Conservation (phyloP, 2,888 invertebrate genomes). For the Drosophila multiciliata region DNA sequence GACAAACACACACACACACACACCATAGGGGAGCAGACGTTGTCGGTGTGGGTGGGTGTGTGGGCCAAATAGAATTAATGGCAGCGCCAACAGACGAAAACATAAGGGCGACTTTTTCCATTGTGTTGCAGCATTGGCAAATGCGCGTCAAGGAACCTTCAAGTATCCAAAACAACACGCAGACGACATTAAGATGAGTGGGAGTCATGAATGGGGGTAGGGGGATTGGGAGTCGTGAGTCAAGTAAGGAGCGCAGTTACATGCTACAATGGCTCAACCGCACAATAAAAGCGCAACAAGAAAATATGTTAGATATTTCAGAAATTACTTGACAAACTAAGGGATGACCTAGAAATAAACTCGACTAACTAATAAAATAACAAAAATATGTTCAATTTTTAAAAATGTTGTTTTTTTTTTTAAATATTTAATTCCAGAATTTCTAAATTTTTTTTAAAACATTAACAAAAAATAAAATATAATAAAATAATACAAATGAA, state of each 20-base stretch:
- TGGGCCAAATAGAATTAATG: slow-evolving; percentile 67
- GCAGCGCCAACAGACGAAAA: slow-evolving; percentile 46
- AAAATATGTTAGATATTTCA: slow-evolving; percentile 50
- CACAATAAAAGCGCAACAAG: slow-evolving; percentile 77
- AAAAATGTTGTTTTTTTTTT: not conserved
- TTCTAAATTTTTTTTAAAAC: not conserved
- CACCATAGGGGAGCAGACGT: slow-evolving; percentile 47
- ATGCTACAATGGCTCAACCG: slow-evolving; percentile 52
- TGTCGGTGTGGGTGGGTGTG: slow-evolving; percentile 3
- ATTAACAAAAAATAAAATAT: not conserved
- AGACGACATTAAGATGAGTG: slow-evolving; percentile 6
- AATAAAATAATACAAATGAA: not conserved
- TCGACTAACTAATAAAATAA: not conserved
- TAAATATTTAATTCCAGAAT: not conserved
- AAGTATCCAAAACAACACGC: slow-evolving; percentile 43
- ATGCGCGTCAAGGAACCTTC: slow-evolving; percentile 75
- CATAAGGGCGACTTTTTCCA: slow-evolving; percentile 64
- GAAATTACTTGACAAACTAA: not conserved
- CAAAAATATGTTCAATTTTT: not conserved
- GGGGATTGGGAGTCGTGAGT: not conserved
- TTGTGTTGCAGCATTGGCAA: slow-evolving; percentile 39
- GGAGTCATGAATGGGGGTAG: not conserved
- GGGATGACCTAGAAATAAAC: slow-evolving; percentile 25
- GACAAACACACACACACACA: not conserved
- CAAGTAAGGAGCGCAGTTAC: slow-evolving; percentile 10